Base-by-base conservation (phyloP, 2,888 invertebrate species). In the Hartigia nigra region DNA sequence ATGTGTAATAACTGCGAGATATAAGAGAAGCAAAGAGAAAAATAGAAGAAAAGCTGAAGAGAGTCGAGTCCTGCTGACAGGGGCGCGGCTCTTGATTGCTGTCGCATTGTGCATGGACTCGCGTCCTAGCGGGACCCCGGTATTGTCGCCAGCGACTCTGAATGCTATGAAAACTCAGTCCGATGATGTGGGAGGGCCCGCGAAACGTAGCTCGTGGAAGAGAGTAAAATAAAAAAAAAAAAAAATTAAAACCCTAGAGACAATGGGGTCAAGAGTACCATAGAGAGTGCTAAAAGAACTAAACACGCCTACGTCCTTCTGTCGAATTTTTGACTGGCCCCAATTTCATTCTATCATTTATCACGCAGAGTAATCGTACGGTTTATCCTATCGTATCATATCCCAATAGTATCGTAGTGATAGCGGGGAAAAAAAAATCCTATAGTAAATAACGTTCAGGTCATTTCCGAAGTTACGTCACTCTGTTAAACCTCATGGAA, bases 241-340 rank as follows among this genome's bases (percentile, higher is more conserved):
- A 79, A 88, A 91, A 90, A 90, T 90, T 89, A 90, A 90, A 55
- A 90, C 89, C 86, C 86, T 82, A 87, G 89, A 90, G 88, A 91
- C 91, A 91, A 91, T 91, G 85, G 91, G 55, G 91, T 91, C 91
- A 91, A 91, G 89, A 90, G 91, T 88, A 88, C 90, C 90, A 90
- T 90, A 88, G 88, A 89, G 87, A 86, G 81, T 9, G 2, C 23
- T 9, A 85, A 87, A 90, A 88, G 88, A 86, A 86, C 87, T 86
- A 87, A 87, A 88, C 89, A 90, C 90, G 90, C 91, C 91, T 88
- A 86, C 85, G 82, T 88, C 87, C 87, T 90, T 85, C 80, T 87
- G 86, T 85, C 83, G 55, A 23, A 55, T 55, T 55, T 55, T 0
- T 23, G 55, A 55, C 23, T 55, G 55, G 55, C 55, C 55, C 55